Conservation (phyloP, 2,888 invertebrate genomes). For the Melieria crassipennis region DNA sequence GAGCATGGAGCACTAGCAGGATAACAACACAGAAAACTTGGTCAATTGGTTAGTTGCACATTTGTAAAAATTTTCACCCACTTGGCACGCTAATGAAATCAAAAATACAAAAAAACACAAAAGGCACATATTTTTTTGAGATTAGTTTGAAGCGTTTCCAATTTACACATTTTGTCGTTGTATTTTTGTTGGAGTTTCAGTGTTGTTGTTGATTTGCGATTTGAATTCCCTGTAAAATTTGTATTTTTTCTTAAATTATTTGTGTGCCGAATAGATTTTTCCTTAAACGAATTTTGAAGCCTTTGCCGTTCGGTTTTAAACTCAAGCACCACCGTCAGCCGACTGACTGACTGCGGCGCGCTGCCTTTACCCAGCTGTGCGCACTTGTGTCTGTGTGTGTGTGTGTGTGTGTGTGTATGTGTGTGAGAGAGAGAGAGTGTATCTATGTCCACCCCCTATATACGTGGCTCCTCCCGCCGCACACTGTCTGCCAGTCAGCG, state of each 20-base stretch:
- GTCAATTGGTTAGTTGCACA: too few species aligned
- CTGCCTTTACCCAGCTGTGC: background rate
- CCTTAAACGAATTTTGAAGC: too few species aligned
- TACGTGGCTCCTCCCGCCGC: background rate
- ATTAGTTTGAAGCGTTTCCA: too few species aligned
- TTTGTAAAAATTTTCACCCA: background rate
- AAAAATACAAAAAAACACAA: background rate
- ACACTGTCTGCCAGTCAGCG: background rate
- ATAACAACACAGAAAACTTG: slow-evolving; percentile 1
- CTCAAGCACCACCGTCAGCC: slow-evolving; percentile 25
- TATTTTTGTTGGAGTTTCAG: too few species aligned
- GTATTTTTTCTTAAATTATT: too few species aligned
- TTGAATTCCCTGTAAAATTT: too few species aligned
- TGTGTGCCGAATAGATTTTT: too few species aligned
- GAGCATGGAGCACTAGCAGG: background rate
- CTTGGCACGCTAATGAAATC: background rate
- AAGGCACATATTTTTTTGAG: background rate
- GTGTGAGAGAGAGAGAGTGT: too few species aligned
- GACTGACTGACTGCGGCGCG: slow-evolving; percentile 16
- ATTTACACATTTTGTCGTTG: too few species aligned
- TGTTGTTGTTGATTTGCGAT: too few species aligned
- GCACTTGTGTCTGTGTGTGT: background rate
- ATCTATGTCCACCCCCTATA: too few species aligned
- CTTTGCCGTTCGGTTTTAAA: background rate
- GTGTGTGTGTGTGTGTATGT: too few species aligned